Evolutionary conservation across 2,113 vertebrate genomes (phyloP).

Genomic region (Atractosteus spatula): DNA sequence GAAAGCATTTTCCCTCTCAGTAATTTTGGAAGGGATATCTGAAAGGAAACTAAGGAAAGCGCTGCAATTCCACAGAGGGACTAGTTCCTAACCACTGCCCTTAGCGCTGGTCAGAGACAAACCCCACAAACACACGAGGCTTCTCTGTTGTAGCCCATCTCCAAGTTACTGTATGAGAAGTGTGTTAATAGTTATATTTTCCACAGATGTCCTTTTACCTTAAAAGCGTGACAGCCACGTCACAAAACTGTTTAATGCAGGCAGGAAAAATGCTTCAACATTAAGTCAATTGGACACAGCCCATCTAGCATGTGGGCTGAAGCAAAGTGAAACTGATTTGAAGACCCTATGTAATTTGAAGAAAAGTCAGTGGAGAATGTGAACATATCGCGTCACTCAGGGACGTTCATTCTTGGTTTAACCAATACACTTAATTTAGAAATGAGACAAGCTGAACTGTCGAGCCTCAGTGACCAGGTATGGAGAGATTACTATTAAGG

Average conservation of each 20-base stretch:
- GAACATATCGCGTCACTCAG: neutral
- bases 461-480: neutral
- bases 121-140: neutral
- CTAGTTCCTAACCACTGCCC: neutral
- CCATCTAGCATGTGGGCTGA: neutral
- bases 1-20: neutral
- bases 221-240: too few relatives aligned
- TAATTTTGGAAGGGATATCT: neutral
- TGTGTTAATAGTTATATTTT: too few relatives aligned
- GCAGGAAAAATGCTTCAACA: neutral
- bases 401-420: neutral
- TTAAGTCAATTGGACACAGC: neutral
- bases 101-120: neutral
- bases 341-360: neutral
- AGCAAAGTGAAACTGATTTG: neutral
- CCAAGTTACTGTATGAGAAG: too few relatives aligned
- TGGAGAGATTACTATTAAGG: neutral
- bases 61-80: neutral
- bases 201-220: too few relatives aligned
- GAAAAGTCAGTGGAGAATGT: neutral
- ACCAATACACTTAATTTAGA: conserved; percentile 4
- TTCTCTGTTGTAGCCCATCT: too few relatives aligned
- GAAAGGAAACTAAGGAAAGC: neutral
- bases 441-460: conserved; percentile 1
- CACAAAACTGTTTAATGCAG: neutral